Percentiles rank a stretch among this genome's conserved stretches.
Evolutionary conservation across 1,140 invertebrate species (phyloP).

Genomic region (Drosophila sturtevanti): DNA sequence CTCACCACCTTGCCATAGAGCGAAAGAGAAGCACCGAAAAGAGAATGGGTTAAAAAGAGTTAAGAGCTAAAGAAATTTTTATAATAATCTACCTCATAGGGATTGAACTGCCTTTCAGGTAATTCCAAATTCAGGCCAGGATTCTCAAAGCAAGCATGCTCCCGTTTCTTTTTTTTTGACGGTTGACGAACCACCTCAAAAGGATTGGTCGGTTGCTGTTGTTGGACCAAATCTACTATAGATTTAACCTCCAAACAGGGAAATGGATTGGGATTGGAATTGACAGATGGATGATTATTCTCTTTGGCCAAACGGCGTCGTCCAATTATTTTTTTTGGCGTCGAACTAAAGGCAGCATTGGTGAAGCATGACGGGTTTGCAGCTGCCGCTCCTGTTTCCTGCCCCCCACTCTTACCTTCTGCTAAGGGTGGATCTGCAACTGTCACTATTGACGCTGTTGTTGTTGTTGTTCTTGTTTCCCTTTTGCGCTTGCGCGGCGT

Average conservation of each 20-base stretch:
- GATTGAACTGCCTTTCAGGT: slow-evolving; percentile 80
- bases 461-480: slow-evolving; percentile 34
- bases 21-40: neutral
- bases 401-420: slow-evolving; percentile 11
- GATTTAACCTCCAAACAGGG: slow-evolving; percentile 75
- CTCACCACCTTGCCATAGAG: slow-evolving; percentile 58
- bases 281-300: slow-evolving; percentile 3
- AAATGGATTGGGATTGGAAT: slow-evolving; percentile 35
- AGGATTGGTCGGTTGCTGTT: slow-evolving; percentile 52
- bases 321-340: slow-evolving; percentile 66
- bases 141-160: slow-evolving; percentile 78
- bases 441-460: neutral
- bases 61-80: too few species aligned
- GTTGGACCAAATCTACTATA: slow-evolving; percentile 59
- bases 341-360: slow-evolving; percentile 77
- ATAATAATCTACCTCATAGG: slow-evolving; percentile 63
- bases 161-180: slow-evolving; percentile 77
- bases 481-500: slow-evolving; percentile 79
- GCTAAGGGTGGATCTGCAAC: slow-evolving; percentile 33
- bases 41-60: neutral
- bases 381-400: slow-evolving; percentile 32
- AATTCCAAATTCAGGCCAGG: slow-evolving; percentile 76
- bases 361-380: slow-evolving; percentile 65
- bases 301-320: slow-evolving; percentile 59
- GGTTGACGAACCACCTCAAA: slow-evolving; percentile 80